A percentile compares a stretch with the other conserved stretches of the same genome.
Evolutionary conservation across 2,113 vertebrate genomes (phyloP).

Genomic region (Austrofundulus limnaeus): DNA sequence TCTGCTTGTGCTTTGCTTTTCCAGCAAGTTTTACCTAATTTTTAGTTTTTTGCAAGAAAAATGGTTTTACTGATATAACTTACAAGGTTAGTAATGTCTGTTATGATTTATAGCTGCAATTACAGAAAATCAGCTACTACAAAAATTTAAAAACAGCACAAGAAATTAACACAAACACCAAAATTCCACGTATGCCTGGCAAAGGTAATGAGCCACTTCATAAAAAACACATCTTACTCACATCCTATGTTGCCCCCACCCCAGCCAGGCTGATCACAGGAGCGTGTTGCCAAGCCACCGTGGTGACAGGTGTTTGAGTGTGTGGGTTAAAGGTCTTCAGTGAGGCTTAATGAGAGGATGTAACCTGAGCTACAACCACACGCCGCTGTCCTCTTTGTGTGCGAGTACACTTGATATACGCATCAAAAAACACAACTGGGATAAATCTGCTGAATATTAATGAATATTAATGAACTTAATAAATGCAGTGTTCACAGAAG

Average conservation of each 20-base stretch:
- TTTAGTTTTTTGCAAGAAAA: no score
- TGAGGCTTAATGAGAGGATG: conserved; percentile 45
- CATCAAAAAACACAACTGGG: neutral
- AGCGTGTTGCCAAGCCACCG: conserved; percentile 72
- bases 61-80: neutral
- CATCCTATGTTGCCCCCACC: conserved; percentile 33
- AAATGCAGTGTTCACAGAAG: no score
- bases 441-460: no score
- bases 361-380: conserved; percentile 15
- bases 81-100: neutral
- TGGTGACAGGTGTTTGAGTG: conserved; percentile 14
- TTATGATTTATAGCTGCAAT: neutral
- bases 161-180: conserved; percentile 2
- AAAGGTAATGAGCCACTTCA: conserved; percentile 26
- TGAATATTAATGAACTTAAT: no score
- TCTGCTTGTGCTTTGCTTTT: no score
- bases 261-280: conserved; percentile 31
- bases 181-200: neutral
- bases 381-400: conserved; percentile 1
- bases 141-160: neutral
- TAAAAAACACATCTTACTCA: conserved; percentile 28
- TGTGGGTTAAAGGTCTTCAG: conserved; percentile 15
- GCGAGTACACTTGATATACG: neutral
- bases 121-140: neutral
- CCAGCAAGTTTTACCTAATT: no score